These are phyloP conservation scores for Pangasius mekongensis DNA, from an alignment of 2,797 vertebrate species.

Conservation along the genomic window DNA sequence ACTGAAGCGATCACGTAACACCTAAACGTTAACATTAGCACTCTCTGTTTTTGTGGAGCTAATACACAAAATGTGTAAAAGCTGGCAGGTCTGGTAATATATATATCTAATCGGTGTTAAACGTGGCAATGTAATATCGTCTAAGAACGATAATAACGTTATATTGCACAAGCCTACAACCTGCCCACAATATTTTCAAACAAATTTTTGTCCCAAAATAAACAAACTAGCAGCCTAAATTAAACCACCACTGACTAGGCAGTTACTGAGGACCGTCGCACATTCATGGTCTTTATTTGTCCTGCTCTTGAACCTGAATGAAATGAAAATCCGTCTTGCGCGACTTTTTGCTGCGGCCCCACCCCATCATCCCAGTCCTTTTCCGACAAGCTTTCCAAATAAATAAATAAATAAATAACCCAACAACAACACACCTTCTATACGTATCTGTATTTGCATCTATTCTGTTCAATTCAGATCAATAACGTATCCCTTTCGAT, in stretches of 20 bases:
- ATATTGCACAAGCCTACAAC: not conserved
- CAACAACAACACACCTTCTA: no score
- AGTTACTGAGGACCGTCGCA: not conserved
- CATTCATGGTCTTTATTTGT: not conserved
- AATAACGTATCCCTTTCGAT: not conserved
- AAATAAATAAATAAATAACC: not conserved
- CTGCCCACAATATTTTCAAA: not conserved
- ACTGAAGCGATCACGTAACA: not conserved
- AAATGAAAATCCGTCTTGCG: not conserved
- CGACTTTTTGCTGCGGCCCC: not conserved
- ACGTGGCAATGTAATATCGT: no score
- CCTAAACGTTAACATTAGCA: not conserved
- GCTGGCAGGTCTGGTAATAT: no score
- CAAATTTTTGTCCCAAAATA: not conserved
- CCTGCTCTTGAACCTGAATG: not conserved
- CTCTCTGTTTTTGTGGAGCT: not conserved
- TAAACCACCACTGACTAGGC: not conserved
- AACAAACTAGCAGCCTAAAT: not conserved
- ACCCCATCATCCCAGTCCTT: not conserved
- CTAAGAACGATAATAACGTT: not conserved
- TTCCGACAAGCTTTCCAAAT: no score
- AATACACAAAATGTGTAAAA: not conserved
- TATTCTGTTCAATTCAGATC: not conserved
- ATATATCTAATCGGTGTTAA: no score
- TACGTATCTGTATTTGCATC: not conserved